Evolutionary conservation across 2,888 invertebrate species (phyloP).

Genomic region (Lasioglossum zephyrum): DNA sequence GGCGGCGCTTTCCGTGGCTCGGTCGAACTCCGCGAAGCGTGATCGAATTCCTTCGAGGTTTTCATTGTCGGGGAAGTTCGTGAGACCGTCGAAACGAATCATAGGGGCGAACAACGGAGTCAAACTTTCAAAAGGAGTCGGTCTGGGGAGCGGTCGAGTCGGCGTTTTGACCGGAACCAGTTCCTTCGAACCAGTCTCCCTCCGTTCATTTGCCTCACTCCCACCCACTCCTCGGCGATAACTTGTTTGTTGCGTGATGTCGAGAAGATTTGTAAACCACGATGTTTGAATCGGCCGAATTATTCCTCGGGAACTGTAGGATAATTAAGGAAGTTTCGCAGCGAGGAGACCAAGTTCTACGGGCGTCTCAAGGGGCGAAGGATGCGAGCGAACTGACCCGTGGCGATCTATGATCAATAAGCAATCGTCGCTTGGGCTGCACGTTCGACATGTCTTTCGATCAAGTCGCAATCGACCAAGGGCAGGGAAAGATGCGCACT

Average conservation of each 20-base stretch:
- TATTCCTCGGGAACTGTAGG: slow-evolving; percentile 74
- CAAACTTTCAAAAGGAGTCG: slow-evolving; percentile 57
- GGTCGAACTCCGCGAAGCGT: neutral
- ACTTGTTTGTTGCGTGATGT: slow-evolving; percentile 67
- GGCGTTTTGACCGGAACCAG: neutral
- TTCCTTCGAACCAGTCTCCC: slow-evolving; percentile 3
- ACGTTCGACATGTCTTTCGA: slow-evolving; percentile 49
- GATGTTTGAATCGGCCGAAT: slow-evolving; percentile 68
- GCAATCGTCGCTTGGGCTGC: neutral
- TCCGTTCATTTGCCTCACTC: neutral
- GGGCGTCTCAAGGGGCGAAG: slow-evolving; percentile 39
- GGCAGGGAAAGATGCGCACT: neutral
- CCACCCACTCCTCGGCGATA: neutral
- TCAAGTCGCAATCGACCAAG: slow-evolving; percentile 9
- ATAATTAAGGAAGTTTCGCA: slow-evolving; percentile 83
- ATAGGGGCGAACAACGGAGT: slow-evolving; percentile 38
- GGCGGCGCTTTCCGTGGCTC: neutral
- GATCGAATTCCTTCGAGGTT: slow-evolving; percentile 48
- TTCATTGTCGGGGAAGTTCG: slow-evolving; percentile 51
- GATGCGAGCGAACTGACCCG: neutral
- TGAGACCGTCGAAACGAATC: slow-evolving; percentile 51
- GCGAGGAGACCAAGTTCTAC: slow-evolving; percentile 75
- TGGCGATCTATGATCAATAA: slow-evolving; percentile 16
- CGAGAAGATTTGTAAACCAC: slow-evolving; percentile 66
- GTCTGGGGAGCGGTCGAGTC: neutral